A percentile compares a stretch with the other conserved stretches of the same genome.
Conservation (phyloP, 35 echinoderm and acorn worm genomes). For the Anneissia japonica region DNA sequence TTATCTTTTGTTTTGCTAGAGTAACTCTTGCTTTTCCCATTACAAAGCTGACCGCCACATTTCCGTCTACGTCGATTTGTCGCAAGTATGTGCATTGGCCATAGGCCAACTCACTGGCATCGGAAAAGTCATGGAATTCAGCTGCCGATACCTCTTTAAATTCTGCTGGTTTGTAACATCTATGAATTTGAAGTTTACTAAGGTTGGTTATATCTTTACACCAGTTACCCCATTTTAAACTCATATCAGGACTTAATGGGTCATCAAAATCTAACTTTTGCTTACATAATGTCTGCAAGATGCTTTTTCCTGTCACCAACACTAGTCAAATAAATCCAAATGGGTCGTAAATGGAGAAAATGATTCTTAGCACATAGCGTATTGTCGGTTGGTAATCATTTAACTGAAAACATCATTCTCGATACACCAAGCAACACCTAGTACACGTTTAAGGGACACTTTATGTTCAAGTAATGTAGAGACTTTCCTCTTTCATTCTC, state of each 20-base stretch:
- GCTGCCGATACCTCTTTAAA: not conserved
- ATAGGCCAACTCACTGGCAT: not conserved
- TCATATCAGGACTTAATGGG: not conserved
- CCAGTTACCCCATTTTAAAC: not conserved
- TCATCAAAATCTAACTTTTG: not conserved
- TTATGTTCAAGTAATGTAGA: too few species aligned
- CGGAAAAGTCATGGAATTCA: not conserved
- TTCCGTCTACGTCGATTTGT: not conserved
- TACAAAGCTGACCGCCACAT: not conserved
- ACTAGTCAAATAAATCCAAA: constrained; percentile 14
- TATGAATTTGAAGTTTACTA: not conserved
- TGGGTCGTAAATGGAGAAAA: constrained; percentile 51
- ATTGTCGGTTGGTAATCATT: too few species aligned
- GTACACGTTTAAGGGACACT: too few species aligned
- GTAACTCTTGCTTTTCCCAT: constrained; percentile 4
- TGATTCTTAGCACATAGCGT: too few species aligned
- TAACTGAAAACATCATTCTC: too few species aligned
- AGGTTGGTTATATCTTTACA: not conserved
- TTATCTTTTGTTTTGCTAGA: not conserved
- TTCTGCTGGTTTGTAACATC: not conserved
- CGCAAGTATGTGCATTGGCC: not conserved
- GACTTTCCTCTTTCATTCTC: too few species aligned
- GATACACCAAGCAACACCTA: too few species aligned
- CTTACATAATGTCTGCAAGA: not conserved
- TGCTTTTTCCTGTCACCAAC: not conserved